Evolutionary conservation across 1,140 invertebrate genomes (phyloP).

Genomic region (Pseudomyrmex flavicornis): DNA sequence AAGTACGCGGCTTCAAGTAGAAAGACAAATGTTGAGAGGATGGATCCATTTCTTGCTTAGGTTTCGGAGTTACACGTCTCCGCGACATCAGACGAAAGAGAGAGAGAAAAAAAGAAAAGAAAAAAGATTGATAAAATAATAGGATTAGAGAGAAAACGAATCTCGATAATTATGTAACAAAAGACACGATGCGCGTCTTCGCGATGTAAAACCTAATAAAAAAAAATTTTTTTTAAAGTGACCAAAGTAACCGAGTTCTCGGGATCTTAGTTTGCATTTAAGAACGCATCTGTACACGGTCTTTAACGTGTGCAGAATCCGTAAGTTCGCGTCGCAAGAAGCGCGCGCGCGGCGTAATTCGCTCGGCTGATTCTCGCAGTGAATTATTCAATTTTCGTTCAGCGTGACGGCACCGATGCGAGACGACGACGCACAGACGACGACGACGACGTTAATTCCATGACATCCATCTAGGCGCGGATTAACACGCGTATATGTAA

Average conservation of each 20-base stretch:
- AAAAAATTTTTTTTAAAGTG: too few species aligned
- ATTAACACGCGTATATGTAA: slow-evolving; percentile 54
- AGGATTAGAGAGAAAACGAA: not conserved
- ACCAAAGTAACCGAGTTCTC: too few species aligned
- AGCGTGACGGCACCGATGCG: slow-evolving; percentile 22
- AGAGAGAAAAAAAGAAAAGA: not conserved
- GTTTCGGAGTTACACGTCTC: slow-evolving; percentile 46
- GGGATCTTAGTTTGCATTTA: too few species aligned
- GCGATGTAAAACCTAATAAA: not conserved
- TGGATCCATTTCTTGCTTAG: slow-evolving; percentile 65
- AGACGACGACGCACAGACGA: not conserved
- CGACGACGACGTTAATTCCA: slow-evolving; percentile 32
- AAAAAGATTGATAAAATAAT: slow-evolving; percentile 60
- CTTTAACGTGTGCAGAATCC: slow-evolving; percentile 14
- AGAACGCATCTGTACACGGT: not conserved
- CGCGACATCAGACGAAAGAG: not conserved
- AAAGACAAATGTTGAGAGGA: slow-evolving; percentile 69
- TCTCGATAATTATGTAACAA: not conserved
- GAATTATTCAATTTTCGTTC: slow-evolving; percentile 57
- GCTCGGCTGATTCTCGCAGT: slow-evolving; percentile 47
- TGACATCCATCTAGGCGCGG: slow-evolving; percentile 41
- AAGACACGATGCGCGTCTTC: not conserved
- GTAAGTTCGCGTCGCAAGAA: slow-evolving; percentile 44
- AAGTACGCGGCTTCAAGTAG: slow-evolving; percentile 70
- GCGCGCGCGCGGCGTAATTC: slow-evolving; percentile 19